Evolutionary conservation across 2,113 vertebrate species (phyloP).

Genomic region (Chinchilla lanigera): DNA sequence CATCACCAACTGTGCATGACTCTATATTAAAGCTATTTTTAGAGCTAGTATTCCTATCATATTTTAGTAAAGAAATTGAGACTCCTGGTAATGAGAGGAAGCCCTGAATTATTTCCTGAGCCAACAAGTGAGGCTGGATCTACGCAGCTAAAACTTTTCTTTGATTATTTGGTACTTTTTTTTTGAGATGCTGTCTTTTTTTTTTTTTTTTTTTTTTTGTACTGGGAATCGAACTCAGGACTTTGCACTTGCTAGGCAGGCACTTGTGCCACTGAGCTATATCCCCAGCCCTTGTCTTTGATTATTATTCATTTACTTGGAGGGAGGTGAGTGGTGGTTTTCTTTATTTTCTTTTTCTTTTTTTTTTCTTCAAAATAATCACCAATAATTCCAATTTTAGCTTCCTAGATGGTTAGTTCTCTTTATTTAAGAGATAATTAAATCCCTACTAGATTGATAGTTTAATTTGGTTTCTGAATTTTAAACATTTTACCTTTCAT

Average conservation of each 20-base stretch:
- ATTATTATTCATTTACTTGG: background rate
- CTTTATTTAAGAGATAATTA: background rate
- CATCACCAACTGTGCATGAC: background rate
- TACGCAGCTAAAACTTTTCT: background rate
- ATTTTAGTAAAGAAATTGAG: background rate
- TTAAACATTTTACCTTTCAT: background rate
- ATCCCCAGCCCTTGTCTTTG: too few species aligned
- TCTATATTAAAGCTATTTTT: background rate
- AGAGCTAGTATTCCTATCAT: background rate
- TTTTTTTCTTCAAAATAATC: background rate
- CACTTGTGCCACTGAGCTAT: too few species aligned
- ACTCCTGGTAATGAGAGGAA: background rate
- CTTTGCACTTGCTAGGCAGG: too few species aligned
- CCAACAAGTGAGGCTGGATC: background rate
- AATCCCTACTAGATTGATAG: background rate
- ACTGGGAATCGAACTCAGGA: too few species aligned
- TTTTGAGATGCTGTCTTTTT: too few species aligned
- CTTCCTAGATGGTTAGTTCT: background rate
- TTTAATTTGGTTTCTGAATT: slow-evolving; percentile 16
- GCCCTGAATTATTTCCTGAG: fast-evolving
- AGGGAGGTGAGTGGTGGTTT: background rate
- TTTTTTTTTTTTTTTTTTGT: too few species aligned
- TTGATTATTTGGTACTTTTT: too few species aligned
- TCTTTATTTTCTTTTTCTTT: background rate
- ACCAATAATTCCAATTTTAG: background rate